Evolutionary conservation across 2,888 invertebrate genomes (phyloP), one percentile per base, ranked within the genome.

Genomic region (Melikaiella ostensackeni): DNA sequence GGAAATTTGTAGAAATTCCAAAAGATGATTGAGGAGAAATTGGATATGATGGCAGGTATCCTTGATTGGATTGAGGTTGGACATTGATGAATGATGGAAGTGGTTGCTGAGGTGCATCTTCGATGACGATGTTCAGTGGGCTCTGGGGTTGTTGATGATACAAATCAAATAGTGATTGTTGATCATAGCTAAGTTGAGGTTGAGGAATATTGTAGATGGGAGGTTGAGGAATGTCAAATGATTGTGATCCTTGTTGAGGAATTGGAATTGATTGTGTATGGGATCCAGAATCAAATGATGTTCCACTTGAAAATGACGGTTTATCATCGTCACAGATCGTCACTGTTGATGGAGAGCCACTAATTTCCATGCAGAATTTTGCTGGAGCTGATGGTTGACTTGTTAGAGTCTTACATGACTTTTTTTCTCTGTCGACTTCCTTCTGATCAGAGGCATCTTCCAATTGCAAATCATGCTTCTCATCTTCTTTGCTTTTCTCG

Each of bases 351-450:
- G 46, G 16, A 19, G 70, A n/a, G 50, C 70, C n/a, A 30, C 8
- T 30, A n/a, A 70, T 30, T 70, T 70, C 50, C n/a, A 70, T n/a
- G 50, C 70, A 70, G 19, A 70, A 30, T n/a, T 11, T 70, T 19
- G 42, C 27, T 11, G 70, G 70, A 9, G 16, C 6, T 9, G 16
- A 30, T 70, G 50, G 19, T 7, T 46, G 30, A 19, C 21, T 9
- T 8, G 5, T 33, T 30, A 70, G 46, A 2, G 46, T n/a, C 50
- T 70, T 46, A n/a, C 70, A 70, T 21, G 46, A 46, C n/a, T 70
- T 70, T 9, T 70, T 70, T 11, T 30, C 50, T 27, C 70, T 2
- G 9, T 70, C 70, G 2, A 70, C 50, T 50, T 27, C 5, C 11
- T 30, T 46, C 5, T 19, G 46, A 70, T 46, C 46, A 27, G 42